Conservation (phyloP, 2,888 invertebrate genomes). For the Heterodera filipjevi region DNA sequence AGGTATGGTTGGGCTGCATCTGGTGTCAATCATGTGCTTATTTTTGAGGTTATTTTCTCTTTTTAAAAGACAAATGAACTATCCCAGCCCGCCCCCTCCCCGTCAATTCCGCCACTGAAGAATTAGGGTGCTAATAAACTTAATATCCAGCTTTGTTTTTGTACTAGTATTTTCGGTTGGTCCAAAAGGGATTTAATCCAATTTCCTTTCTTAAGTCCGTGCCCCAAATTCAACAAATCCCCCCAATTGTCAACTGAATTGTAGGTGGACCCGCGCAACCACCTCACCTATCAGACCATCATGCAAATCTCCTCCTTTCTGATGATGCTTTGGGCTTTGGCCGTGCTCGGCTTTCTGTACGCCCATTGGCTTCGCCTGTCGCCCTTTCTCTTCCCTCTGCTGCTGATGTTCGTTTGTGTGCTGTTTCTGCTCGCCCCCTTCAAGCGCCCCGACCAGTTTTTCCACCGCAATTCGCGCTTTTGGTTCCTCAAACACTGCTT, state of each 20-base stretch:
- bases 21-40: constrained; percentile 71
- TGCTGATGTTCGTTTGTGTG: constrained; percentile 77
- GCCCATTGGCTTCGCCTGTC: constrained; percentile 84
- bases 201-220: too few relatives aligned
- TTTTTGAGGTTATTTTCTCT: constrained; percentile 67
- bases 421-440: constrained; percentile 85
- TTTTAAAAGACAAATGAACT: background rate
- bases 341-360: constrained; percentile 77
- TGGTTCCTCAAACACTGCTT: constrained; percentile 64
- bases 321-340: constrained; percentile 65
- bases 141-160: too few relatives aligned
- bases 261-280: constrained; percentile 68
- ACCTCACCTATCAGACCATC: constrained; percentile 68
- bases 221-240: too few relatives aligned
- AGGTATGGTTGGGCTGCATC: constrained; percentile 70
- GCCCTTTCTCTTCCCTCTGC: constrained; percentile 86
- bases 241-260: too few relatives aligned
- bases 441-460: constrained; percentile 17
- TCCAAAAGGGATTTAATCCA: too few relatives aligned
- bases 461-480: constrained; percentile 47
- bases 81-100: too few relatives aligned
- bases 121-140: too few relatives aligned
- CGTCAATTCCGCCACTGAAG: too few relatives aligned
- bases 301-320: constrained; percentile 69
- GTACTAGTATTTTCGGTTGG: too few relatives aligned